Conservation (phyloP, 2,888 invertebrate species). For the Catonia carolina region DNA sequence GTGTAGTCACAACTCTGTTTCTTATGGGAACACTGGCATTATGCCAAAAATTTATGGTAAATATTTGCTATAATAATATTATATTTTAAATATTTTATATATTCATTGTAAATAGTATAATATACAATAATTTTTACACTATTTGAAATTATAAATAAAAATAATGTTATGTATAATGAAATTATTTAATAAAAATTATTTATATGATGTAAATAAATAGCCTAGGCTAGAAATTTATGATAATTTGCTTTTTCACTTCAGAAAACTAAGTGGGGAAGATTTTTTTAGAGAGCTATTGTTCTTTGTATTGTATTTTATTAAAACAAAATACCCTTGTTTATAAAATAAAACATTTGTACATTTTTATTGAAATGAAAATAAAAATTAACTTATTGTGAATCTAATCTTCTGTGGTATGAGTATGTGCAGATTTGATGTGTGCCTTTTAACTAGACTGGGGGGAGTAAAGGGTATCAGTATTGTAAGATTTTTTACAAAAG, state of each 20-base stretch:
- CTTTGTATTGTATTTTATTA: neutral
- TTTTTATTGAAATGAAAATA: neutral
- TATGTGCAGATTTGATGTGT: slow-evolving; percentile 14
- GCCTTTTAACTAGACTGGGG: slow-evolving; percentile 23
- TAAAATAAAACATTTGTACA: slow-evolving; percentile 13
- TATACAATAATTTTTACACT: slow-evolving; percentile 31
- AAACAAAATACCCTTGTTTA: slow-evolving; percentile 2
- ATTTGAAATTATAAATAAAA: slow-evolving; percentile 25
- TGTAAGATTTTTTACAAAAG: neutral
- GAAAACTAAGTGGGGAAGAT: slow-evolving; percentile 22
- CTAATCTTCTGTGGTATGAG: slow-evolving; percentile 11
- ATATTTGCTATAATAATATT: slow-evolving; percentile 27
- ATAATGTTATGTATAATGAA: slow-evolving; percentile 12
- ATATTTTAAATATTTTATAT: slow-evolving; percentile 30
- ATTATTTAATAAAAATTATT: slow-evolving; percentile 23
- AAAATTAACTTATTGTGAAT: slow-evolving; percentile 11
- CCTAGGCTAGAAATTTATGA: slow-evolving; percentile 18
- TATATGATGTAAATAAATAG: slow-evolving; percentile 23
- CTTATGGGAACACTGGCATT: slow-evolving; percentile 18
- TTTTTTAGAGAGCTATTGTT: slow-evolving; percentile 21
- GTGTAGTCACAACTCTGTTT: neutral
- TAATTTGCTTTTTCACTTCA: slow-evolving; percentile 28
- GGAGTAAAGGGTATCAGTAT: slow-evolving; percentile 6
- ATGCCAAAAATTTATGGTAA: slow-evolving; percentile 26
- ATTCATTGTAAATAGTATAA: slow-evolving; percentile 31